Evolutionary conservation across 2,888 invertebrate genomes (phyloP).

Genomic region (Hydropsyche betteni): DNA sequence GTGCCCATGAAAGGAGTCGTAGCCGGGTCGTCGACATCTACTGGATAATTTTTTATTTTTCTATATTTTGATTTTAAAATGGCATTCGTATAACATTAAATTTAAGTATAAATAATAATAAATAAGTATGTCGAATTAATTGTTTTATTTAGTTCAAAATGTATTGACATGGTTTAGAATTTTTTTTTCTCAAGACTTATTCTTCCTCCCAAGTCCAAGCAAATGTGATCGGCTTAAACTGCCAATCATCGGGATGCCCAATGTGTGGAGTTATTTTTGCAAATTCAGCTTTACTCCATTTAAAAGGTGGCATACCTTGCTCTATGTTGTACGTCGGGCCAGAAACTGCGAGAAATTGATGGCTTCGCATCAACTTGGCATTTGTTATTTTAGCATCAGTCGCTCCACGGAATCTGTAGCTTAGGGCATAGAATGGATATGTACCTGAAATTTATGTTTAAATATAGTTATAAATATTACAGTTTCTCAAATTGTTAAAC

Average conservation of each 20-base stretch:
- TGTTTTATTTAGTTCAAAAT: background rate
- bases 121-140: background rate
- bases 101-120: constrained; percentile 24
- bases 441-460: constrained; percentile 58
- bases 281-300: constrained; percentile 72
- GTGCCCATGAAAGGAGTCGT: constrained; percentile 7
- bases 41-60: constrained; percentile 3
- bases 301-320: constrained; percentile 73
- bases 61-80: constrained; percentile 14
- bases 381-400: constrained; percentile 74
- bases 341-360: constrained; percentile 67
- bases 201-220: constrained; percentile 62
- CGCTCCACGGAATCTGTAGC: constrained; percentile 75
- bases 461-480: background rate
- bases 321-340: constrained; percentile 64
- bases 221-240: constrained; percentile 68
- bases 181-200: too few species aligned
- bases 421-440: constrained; percentile 74
- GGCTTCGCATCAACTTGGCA: constrained; percentile 56
- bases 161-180: too few species aligned
- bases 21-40: constrained; percentile 11
- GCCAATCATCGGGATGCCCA: constrained; percentile 76
- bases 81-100: background rate
- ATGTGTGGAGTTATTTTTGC: constrained; percentile 65
- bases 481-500: background rate